Conservation (phyloP, 2,888 invertebrate genomes). For the Bombylius major region DNA sequence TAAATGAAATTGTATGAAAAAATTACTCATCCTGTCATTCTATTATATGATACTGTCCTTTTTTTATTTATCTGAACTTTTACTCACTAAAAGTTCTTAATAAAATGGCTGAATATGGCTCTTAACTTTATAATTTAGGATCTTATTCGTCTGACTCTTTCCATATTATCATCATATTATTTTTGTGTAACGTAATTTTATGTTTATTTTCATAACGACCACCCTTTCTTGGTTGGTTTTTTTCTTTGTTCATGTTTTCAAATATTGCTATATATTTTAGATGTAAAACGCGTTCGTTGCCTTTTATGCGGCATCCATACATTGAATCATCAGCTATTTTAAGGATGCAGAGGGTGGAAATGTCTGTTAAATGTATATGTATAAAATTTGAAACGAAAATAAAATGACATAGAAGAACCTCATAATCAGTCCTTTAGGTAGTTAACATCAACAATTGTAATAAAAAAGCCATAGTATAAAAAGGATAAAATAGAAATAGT, state of each 20-base stretch:
- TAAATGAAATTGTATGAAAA: not conserved
- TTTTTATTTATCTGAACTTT: not conserved
- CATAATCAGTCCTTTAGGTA: not conserved
- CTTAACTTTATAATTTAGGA: slow-evolving; percentile 8
- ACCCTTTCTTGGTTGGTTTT: not conserved
- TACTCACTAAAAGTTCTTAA: not conserved
- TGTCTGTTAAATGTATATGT: not conserved
- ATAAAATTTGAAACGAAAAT: not conserved
- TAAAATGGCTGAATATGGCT: slow-evolving; percentile 2
- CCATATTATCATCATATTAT: not conserved
- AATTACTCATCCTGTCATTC: not conserved
- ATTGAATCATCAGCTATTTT: not conserved
- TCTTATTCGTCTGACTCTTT: slow-evolving; percentile 7
- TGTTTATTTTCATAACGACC: slow-evolving; percentile 1
- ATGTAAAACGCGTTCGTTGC: slow-evolving; percentile 6
- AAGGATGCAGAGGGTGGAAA: not conserved
- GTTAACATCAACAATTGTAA: not conserved
- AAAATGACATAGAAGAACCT: not conserved
- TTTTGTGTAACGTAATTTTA: slow-evolving; percentile 3
- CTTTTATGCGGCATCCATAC: slow-evolving; percentile 7
- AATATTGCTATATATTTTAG: not conserved
- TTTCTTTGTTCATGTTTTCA: not conserved
- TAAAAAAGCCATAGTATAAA: not conserved
- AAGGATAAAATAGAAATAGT: not conserved
- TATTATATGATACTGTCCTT: not conserved